A percentile compares a stretch with the other conserved stretches of the same genome.
These are phyloP conservation scores for Cataglyphis albicans DNA, from an alignment of 2,888 invertebrate species.

Conservation along the genomic window DNA sequence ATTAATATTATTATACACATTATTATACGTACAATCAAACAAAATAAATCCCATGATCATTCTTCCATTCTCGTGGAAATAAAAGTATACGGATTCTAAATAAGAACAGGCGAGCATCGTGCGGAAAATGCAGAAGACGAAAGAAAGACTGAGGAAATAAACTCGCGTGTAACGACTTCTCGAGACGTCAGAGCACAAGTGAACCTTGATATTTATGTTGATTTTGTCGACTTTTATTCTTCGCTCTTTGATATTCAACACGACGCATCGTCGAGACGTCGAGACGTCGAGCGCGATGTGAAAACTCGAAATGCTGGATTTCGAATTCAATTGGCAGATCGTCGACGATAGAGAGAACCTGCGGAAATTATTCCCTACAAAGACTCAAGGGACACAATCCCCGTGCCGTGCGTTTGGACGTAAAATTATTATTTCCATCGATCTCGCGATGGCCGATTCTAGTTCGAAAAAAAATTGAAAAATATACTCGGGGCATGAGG, in stretches of 20 bases:
- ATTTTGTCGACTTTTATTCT: constrained; percentile 11
- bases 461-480: constrained; percentile 13
- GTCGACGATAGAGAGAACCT: constrained; percentile 1
- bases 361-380: constrained; percentile 33
- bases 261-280: background rate
- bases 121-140: background rate
- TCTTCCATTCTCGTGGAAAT: background rate
- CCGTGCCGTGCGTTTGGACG: constrained; percentile 3
- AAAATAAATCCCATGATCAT: background rate
- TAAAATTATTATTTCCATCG: constrained; percentile 26
- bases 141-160: background rate
- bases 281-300: constrained; percentile 5
- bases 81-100: background rate
- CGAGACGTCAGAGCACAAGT: background rate
- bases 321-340: constrained; percentile 41
- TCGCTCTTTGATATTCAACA: constrained; percentile 28
- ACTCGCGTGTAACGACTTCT: constrained; percentile 13
- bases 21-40: background rate
- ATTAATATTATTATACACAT: background rate
- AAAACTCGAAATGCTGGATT: constrained; percentile 14
- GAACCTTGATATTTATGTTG: constrained; percentile 27
- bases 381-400: constrained; percentile 17
- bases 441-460: background rate
- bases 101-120: background rate
- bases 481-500: constrained; percentile 12